Evolutionary conservation across 2,113 vertebrate species (phyloP).

Genomic region (Blennius ocellaris): DNA sequence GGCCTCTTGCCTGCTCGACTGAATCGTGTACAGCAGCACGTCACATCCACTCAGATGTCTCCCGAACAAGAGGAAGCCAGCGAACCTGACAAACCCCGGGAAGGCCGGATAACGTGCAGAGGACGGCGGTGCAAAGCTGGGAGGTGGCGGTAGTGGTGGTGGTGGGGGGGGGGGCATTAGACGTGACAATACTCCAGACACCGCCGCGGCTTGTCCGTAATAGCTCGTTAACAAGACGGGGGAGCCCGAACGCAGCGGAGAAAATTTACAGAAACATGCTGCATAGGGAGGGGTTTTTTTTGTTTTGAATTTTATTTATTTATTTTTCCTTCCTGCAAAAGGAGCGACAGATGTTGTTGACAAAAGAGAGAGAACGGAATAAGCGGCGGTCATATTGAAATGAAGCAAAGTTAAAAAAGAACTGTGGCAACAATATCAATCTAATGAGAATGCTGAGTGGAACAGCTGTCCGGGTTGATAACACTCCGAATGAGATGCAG

Average conservation of each 20-base stretch:
- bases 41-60: conserved; percentile 52
- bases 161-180: neutral
- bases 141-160: too few relatives aligned
- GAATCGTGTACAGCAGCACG: conserved; percentile 35
- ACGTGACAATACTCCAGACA: conserved; percentile 43
- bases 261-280: conserved; percentile 32
- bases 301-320: neutral
- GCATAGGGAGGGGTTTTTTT: conserved; percentile 2
- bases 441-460: conserved; percentile 70
- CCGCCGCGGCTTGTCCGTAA: conserved; percentile 13
- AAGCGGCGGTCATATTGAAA: conserved; percentile 60
- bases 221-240: conserved; percentile 59
- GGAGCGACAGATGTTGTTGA: conserved; percentile 79
- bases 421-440: conserved; percentile 66
- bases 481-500: conserved; percentile 60
- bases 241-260: conserved; percentile 20
- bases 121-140: neutral
- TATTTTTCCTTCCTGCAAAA: neutral
- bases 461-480: conserved; percentile 75
- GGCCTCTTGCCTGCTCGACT: conserved; percentile 51
- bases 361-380: conserved; percentile 52
- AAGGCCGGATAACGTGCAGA: conserved; percentile 30
- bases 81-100: conserved; percentile 35
- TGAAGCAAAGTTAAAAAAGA: conserved; percentile 67
- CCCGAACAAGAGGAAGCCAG: conserved; percentile 38